Evolutionary conservation across 2,113 vertebrate genomes (phyloP).

Genomic region (Ramphastos sulfuratus): DNA sequence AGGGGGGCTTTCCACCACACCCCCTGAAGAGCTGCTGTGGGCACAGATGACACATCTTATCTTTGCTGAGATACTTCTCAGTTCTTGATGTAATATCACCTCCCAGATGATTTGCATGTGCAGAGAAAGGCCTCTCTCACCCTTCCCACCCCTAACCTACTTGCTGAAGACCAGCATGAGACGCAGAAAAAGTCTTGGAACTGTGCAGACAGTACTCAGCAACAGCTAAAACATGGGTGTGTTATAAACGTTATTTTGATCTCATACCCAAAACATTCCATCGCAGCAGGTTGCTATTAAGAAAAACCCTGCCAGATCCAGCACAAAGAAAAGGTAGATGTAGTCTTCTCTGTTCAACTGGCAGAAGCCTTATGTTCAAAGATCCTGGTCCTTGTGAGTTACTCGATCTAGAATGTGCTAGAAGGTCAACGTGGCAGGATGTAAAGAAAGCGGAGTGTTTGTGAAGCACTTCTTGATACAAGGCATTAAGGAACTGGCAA

Average conservation of each 20-base stretch:
- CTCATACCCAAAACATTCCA: not conserved
- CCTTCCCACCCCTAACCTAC: too few relatives aligned
- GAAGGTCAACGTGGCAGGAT: not conserved
- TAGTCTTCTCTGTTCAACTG: not conserved
- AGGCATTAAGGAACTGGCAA: not conserved
- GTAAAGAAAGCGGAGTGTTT: not conserved
- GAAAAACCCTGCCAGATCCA: not conserved
- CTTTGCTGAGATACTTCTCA: too few relatives aligned
- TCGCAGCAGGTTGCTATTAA: not conserved
- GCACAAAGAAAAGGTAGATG: not conserved
- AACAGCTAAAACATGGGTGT: not conserved
- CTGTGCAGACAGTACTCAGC: not conserved
- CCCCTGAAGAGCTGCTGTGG: too few relatives aligned
- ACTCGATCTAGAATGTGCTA: not conserved
- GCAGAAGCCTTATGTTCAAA: not conserved
- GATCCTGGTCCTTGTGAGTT: not conserved
- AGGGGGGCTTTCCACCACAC: too few relatives aligned
- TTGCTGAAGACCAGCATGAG: fast-evolving
- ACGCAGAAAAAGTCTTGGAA: not conserved
- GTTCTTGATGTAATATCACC: too few relatives aligned
- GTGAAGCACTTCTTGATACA: not conserved
- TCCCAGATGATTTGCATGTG: too few relatives aligned
- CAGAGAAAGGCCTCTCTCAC: too few relatives aligned
- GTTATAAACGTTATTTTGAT: not conserved
- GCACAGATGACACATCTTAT: too few relatives aligned